Evolutionary conservation across 2,113 vertebrate genomes (phyloP).

Genomic region (Eurypyga helias): DNA sequence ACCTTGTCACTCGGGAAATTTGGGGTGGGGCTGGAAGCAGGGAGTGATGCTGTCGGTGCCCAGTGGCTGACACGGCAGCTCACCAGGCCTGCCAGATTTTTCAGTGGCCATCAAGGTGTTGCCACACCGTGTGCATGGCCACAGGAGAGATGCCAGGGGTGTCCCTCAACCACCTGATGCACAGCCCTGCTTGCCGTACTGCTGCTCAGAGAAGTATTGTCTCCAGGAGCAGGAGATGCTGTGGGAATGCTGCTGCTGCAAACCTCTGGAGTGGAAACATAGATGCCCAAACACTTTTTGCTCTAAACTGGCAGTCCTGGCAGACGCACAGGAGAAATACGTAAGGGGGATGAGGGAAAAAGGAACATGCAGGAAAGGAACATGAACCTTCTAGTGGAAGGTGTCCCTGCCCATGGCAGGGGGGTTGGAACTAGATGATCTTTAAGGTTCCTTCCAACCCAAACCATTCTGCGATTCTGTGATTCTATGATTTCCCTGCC

Average conservation of each 20-base stretch:
- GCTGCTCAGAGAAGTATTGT: background rate
- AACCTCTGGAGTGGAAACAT: accelerated
- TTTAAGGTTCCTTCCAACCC: too few species aligned
- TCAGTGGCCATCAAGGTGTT: accelerated
- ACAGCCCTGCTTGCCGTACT: background rate
- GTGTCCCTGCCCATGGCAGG: too few species aligned
- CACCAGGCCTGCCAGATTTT: background rate
- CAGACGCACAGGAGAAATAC: background rate
- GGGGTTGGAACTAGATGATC: too few species aligned
- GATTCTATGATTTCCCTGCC: too few species aligned
- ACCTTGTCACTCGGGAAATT: accelerated
- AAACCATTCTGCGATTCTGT: too few species aligned
- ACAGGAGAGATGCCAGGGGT: background rate
- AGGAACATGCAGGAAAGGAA: too few species aligned
- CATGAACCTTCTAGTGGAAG: too few species aligned
- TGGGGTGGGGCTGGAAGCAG: background rate
- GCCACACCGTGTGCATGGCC: accelerated
- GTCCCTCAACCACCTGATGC: background rate
- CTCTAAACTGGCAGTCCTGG: background rate
- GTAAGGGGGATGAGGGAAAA: background rate
- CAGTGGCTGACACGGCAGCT: background rate
- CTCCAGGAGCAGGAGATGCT: background rate
- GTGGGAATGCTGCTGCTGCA: background rate
- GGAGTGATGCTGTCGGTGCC: accelerated
- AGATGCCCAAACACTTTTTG: background rate